Percentiles rank a stretch among this genome's conserved stretches.
These are phyloP conservation scores for Drosophila mojavensis DNA, from an alignment of 1,140 invertebrate species.

Conservation along the genomic window DNA sequence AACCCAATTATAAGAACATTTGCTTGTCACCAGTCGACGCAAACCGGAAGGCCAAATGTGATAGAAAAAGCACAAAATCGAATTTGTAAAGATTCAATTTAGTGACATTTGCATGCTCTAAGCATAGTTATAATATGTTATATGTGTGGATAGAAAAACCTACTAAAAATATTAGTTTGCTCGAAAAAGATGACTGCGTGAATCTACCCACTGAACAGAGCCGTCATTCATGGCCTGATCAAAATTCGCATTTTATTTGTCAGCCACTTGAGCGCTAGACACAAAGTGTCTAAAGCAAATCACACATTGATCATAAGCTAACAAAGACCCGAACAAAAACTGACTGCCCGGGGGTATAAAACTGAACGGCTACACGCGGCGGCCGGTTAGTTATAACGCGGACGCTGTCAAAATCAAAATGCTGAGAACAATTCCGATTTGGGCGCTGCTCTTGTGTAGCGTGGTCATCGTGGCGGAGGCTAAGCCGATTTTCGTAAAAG, in stretches of 20 bases:
- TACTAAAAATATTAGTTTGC: neutral
- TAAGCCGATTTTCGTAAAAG: conserved; percentile 60
- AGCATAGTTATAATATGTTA: conserved; percentile 5
- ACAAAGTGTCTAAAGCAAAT: conserved; percentile 42
- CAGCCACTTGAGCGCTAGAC: conserved; percentile 42
- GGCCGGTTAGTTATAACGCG: conserved; percentile 53
- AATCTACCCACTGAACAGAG: conserved; percentile 1
- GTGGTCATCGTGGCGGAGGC: conserved; percentile 38
- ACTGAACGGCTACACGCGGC: conserved; percentile 44
- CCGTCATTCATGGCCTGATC: conserved; percentile 10
- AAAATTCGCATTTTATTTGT: conserved; percentile 49
- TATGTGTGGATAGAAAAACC: conserved; percentile 1
- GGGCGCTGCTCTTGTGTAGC: conserved; percentile 44
- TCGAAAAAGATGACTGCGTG: conserved; percentile 10
- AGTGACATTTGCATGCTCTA: conserved; percentile 40
- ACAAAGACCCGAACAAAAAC: conserved; percentile 35
- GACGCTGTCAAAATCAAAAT: conserved; percentile 35
- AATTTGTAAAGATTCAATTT: conserved; percentile 19
- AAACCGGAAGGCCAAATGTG: conserved; percentile 37
- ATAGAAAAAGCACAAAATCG: conserved; percentile 18
- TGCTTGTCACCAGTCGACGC: conserved; percentile 21
- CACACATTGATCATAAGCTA: conserved; percentile 51
- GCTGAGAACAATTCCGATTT: conserved; percentile 58
- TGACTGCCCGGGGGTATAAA: conserved; percentile 61
- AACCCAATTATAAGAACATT: conserved; percentile 32